These are phyloP conservation scores for Pseudeuparius sepicola DNA, from an alignment of 2,888 invertebrate species.

Conservation along the genomic window DNA sequence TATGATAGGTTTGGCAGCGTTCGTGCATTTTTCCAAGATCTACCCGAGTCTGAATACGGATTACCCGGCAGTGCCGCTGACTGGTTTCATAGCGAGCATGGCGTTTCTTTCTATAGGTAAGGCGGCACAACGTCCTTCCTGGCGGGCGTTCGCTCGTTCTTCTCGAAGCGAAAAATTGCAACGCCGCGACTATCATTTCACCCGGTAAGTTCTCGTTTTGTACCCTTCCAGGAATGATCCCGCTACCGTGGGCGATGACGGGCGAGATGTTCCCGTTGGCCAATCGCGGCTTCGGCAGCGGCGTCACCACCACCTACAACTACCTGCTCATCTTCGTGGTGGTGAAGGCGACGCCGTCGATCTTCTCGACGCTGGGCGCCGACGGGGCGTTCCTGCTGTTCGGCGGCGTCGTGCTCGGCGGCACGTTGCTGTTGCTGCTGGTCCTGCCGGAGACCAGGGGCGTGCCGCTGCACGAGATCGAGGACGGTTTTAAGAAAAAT, in stretches of 20 bases:
- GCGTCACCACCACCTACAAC: conserved; percentile 14
- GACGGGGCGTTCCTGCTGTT: conserved; percentile 13
- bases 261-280: conserved; percentile 16
- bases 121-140: no score
- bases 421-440: conserved; percentile 10
- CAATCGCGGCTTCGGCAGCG: conserved; percentile 17
- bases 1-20: no score
- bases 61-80: no score
- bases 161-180: no score
- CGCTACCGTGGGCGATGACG: conserved; percentile 17
- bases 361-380: conserved; percentile 11
- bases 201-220: conserved; percentile 16
- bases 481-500: conserved; percentile 16
- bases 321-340: conserved; percentile 16
- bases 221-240: conserved; percentile 12
- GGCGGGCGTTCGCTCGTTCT: no score
- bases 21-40: no score
- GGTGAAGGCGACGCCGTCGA: conserved; percentile 17
- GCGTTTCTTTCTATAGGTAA: no score
- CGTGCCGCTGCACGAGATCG: conserved; percentile 18
- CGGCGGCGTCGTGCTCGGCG: conserved; percentile 9
- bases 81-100: no score
- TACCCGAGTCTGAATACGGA: no score
- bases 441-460: conserved; percentile 17
- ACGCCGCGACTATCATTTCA: no score